Conservation (phyloP, 2,888 invertebrate species). For the Spisula subtruncata region DNA sequence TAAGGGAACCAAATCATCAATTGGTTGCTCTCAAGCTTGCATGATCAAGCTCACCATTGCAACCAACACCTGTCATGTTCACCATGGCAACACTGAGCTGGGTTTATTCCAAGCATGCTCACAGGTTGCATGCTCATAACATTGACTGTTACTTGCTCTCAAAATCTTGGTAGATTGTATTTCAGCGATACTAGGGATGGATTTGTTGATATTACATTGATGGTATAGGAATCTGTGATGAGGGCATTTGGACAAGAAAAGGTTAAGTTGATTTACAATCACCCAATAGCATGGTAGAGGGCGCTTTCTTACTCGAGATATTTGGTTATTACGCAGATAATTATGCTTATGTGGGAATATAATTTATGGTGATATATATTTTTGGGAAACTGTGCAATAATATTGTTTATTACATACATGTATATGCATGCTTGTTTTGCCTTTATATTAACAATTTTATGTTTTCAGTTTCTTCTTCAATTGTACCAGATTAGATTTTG, state of each 20-base stretch:
- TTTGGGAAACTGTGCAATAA: neutral
- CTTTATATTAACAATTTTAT: constrained; percentile 25
- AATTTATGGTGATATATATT: constrained; percentile 35
- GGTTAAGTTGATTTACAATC: constrained; percentile 67
- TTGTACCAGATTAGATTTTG: too few species aligned
- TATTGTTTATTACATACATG: constrained; percentile 8
- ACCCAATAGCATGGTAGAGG: constrained; percentile 49
- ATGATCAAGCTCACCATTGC: too few species aligned
- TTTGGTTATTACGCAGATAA: constrained; percentile 23
- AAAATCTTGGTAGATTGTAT: constrained; percentile 38
- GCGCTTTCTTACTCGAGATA: constrained; percentile 35
- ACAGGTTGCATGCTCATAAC: neutral
- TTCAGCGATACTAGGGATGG: constrained; percentile 50
- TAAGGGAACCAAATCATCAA: neutral
- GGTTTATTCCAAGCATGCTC: neutral
- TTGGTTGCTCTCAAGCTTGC: neutral
- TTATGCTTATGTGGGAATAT: constrained; percentile 35
- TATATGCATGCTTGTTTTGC: constrained; percentile 43
- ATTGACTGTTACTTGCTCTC: neutral
- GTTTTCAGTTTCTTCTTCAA: neutral
- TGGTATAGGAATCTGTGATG: constrained; percentile 49
- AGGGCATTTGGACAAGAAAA: constrained; percentile 71
- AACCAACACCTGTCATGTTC: too few species aligned
- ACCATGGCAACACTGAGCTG: too few species aligned
- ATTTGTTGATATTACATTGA: constrained; percentile 53